Percentiles rank a stretch among this genome's conserved stretches.
phyloP scores from a whole-genome alignment of 2,797 vertebrate species.

The Gila robusta region DNA sequence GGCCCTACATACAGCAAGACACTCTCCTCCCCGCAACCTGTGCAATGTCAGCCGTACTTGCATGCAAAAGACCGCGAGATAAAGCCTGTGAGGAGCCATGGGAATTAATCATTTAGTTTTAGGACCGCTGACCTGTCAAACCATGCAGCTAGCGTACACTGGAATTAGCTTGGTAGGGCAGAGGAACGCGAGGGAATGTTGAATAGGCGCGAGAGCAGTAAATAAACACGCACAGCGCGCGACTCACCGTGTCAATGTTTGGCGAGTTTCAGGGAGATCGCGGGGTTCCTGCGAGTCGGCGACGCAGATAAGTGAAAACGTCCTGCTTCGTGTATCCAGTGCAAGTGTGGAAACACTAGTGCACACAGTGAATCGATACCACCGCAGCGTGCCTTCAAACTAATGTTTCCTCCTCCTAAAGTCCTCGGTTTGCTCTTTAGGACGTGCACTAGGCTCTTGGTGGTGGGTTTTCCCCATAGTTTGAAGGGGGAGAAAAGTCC shows the following conservation, averaged over 20 bases:
- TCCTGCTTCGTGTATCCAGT: constrained; percentile 69
- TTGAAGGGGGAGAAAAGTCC: constrained; percentile 57
- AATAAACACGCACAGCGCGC: neutral
- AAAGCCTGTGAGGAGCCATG: neutral
- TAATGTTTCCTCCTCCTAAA: constrained; percentile 40
- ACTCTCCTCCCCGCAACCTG: constrained; percentile 7
- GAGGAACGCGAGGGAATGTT: constrained; percentile 45
- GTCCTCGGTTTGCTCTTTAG: constrained; percentile 42
- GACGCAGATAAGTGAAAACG: constrained; percentile 65
- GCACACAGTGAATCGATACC: constrained; percentile 55
- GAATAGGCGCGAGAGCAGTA: constrained; percentile 4
- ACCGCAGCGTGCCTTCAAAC: constrained; percentile 64
- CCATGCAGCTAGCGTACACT: constrained; percentile 55
- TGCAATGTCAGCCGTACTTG: constrained; percentile 19
- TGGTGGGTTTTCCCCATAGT: constrained; percentile 41
- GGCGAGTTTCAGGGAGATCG: constrained; percentile 53
- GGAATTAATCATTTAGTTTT: neutral
- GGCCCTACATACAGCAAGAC: constrained; percentile 25
- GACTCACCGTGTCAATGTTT: constrained; percentile 71
- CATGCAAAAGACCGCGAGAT: neutral
- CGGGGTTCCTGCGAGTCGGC: constrained; percentile 43
- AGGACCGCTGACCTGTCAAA: constrained; percentile 73
- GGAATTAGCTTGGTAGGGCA: constrained; percentile 56
- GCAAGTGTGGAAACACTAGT: constrained; percentile 65
- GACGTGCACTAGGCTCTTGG: constrained; percentile 43